Base-by-base conservation (phyloP, 2,113 vertebrate genomes). In the Perognathus longimembris region DNA sequence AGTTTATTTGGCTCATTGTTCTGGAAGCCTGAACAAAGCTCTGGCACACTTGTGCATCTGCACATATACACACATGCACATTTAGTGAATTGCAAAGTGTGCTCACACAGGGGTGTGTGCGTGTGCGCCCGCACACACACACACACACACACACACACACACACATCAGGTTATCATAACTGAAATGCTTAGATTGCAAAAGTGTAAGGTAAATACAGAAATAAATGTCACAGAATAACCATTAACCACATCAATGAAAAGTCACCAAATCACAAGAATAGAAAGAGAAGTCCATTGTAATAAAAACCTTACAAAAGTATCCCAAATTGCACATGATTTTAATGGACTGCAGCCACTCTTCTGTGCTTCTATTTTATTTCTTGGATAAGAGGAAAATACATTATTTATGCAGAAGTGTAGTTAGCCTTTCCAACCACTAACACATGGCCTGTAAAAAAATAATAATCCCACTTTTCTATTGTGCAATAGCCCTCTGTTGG, bases 341-440 rank as follows among this genome's bases (percentile, higher is more conserved):
- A 96, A 96, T 96, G 34, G 81, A 64, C 75, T 88, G 24, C 69
- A 95, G 87, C 66, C 84, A 95, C 74, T 82, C 42, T 94, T 85
- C 77, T 63, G 54, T 28, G 88, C 82, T 94, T 91, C 75, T 94
- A 90, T 87, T 97, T 96, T 83, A 93, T 94, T 96, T 96, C 89
- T 91, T 94, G 42, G 78, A 96, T 36, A 36, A 92, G 81, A 90
- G 32, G 78, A 90, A 95, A 95, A 93, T 96, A 91, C 74, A 92
- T 89, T 91, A 95, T 93, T 95, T 94, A 94, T 91, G 85, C 89
- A 90, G 74, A 87, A 92, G 85, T 50, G 59, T 71, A 88, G 84
- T 89, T 92, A 88, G 40, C 24, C 11, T 91, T 96, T 96, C 93
- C 94, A 97, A 90, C 91, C 88, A 92, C 84, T 92, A 96, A 95